These are phyloP conservation scores for Microplitis demolitor DNA, from an alignment of 1,140 invertebrate genomes.

Conservation along the genomic window DNA sequence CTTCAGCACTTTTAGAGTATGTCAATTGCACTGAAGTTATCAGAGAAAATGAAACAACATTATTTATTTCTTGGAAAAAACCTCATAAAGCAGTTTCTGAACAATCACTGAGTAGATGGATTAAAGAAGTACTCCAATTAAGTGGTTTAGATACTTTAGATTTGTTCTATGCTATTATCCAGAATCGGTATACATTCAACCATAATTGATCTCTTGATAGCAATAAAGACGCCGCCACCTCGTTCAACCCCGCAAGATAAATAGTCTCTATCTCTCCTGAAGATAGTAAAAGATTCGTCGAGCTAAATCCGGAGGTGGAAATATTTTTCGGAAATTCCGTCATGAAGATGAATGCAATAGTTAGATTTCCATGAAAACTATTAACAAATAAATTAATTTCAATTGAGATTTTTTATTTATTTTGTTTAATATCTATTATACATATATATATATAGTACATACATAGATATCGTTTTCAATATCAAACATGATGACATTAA, in stretches of 20 bases:
- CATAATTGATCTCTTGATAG: too few species aligned
- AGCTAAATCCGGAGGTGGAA: too few species aligned
- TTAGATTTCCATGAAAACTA: too few species aligned
- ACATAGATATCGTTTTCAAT: conserved; percentile 10
- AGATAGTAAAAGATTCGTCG: too few species aligned
- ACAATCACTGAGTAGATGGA: conserved; percentile 29
- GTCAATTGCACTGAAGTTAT: neutral
- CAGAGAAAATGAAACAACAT: neutral
- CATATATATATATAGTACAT: conserved; percentile 21
- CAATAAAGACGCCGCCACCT: too few species aligned
- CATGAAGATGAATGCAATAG: too few species aligned
- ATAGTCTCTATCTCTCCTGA: too few species aligned
- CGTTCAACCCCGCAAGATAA: too few species aligned
- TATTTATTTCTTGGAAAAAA: conserved; percentile 22
- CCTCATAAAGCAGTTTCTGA: conserved; percentile 12
- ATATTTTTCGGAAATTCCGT: too few species aligned
- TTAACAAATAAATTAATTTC: too few species aligned
- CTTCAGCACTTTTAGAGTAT: conserved; percentile 13
- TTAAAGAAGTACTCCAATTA: conserved; percentile 13
- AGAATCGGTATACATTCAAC: too few species aligned
- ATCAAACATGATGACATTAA: neutral
- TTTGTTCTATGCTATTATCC: too few species aligned
- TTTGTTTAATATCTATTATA: conserved; percentile 15
- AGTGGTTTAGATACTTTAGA: conserved; percentile 26
- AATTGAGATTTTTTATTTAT: neutral